Evolutionary conservation across 2,113 vertebrate species (phyloP).

Genomic region (Terrapene triunguis): DNA sequence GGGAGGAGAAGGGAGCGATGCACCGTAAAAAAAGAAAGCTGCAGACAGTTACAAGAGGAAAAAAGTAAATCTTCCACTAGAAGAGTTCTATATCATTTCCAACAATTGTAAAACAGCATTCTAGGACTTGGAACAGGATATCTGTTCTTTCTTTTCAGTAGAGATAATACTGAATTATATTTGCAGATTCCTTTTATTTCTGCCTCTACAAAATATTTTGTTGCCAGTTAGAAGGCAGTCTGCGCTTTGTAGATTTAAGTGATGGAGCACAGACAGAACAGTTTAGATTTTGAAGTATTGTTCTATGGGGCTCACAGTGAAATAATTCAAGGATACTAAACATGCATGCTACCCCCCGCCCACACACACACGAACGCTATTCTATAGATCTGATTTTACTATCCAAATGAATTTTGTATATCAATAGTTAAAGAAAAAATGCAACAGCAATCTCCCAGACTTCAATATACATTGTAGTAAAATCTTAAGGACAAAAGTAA

Average conservation of each 20-base stretch:
- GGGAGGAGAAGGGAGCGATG: neutral
- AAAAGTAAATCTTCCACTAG: neutral
- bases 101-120: neutral
- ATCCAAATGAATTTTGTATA: neutral
- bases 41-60: neutral
- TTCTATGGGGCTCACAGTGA: neutral
- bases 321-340: neutral
- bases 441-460: neutral
- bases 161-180: neutral
- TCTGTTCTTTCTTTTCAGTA: neutral
- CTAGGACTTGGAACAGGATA: neutral
- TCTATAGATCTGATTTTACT: neutral
- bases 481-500: neutral
- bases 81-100: neutral
- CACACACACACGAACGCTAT: fast-evolving
- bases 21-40: neutral
- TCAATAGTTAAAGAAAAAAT: neutral
- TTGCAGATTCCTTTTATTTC: neutral
- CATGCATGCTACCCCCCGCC: neutral
- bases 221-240: neutral
- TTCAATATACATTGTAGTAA: neutral
- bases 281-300: neutral
- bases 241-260: neutral
- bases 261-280: neutral
- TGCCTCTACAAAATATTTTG: neutral